Evolutionary conservation across 2,888 invertebrate genomes (phyloP).

Genomic region (Limnephilus lunatus): DNA sequence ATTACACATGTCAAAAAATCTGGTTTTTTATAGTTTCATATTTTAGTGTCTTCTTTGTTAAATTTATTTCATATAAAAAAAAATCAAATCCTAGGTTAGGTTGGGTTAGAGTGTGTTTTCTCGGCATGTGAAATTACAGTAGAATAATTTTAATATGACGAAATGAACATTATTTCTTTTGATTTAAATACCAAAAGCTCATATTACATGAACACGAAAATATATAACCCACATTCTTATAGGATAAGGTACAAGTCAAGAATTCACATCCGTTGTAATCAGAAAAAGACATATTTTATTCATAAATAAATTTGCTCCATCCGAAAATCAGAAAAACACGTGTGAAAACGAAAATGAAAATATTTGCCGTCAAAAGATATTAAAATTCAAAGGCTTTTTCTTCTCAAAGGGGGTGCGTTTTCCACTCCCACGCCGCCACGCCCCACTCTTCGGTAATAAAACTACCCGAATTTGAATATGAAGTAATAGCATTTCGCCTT

Average conservation of each 20-base stretch:
- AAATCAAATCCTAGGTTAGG: too few species aligned
- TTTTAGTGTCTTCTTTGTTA: too few species aligned
- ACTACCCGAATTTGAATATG: slow-evolving; percentile 59
- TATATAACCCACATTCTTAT: neutral
- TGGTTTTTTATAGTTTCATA: too few species aligned
- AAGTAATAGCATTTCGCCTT: slow-evolving; percentile 57
- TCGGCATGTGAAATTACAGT: too few species aligned
- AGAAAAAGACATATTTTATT: neutral
- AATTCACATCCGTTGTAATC: neutral
- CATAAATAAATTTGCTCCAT: neutral
- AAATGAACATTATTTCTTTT: neutral
- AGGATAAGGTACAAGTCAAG: neutral
- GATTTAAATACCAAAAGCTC: neutral
- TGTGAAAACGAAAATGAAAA: slow-evolving; percentile 44
- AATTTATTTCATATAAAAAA: too few species aligned
- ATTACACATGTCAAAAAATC: too few species aligned
- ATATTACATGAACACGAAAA: neutral
- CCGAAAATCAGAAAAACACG: slow-evolving; percentile 30
- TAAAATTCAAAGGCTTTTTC: slow-evolving; percentile 56
- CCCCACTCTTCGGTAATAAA: slow-evolving; percentile 49
- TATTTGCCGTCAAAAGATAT: slow-evolving; percentile 35
- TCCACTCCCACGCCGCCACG: neutral
- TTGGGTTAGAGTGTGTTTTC: too few species aligned
- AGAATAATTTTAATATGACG: too few species aligned
- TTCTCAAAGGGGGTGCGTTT: slow-evolving; percentile 12